A percentile compares a stretch with the other conserved stretches of the same genome.
These are phyloP conservation scores for Apodemia hepburni DNA, from an alignment of 2,888 invertebrate genomes.

Conservation along the genomic window DNA sequence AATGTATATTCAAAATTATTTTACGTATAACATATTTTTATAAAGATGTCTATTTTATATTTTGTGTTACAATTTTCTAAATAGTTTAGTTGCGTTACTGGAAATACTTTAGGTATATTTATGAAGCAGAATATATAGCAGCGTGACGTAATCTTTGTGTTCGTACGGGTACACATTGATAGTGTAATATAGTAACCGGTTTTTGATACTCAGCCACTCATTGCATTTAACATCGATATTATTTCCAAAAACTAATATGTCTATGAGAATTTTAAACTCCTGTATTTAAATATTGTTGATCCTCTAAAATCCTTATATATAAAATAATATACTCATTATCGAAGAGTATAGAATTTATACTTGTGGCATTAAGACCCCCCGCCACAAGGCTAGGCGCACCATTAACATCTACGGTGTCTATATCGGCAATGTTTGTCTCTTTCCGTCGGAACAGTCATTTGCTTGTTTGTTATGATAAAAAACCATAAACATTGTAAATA, in stretches of 20 bases:
- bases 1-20: slow-evolving; percentile 2
- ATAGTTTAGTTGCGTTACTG: slow-evolving; percentile 6
- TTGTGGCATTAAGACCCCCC: too few species aligned
- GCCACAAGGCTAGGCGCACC: too few species aligned
- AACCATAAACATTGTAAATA: too few species aligned
- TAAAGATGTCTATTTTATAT: slow-evolving; percentile 16
- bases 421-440: too few species aligned
- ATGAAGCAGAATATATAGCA: neutral
- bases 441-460: too few species aligned
- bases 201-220: neutral
- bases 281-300: too few species aligned
- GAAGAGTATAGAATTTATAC: neutral
- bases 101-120: neutral
- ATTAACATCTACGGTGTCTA: too few species aligned
- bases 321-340: neutral
- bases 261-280: too few species aligned
- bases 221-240: neutral
- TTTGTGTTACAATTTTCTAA: slow-evolving; percentile 18
- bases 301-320: too few species aligned
- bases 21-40: slow-evolving; percentile 20
- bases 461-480: too few species aligned
- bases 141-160: neutral
- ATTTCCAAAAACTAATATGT: too few species aligned
- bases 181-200: neutral
- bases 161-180: neutral